Evolutionary conservation across 2,888 invertebrate species (phyloP), one percentile per base, ranked within the genome.

Genomic region (Lingula anatina): DNA sequence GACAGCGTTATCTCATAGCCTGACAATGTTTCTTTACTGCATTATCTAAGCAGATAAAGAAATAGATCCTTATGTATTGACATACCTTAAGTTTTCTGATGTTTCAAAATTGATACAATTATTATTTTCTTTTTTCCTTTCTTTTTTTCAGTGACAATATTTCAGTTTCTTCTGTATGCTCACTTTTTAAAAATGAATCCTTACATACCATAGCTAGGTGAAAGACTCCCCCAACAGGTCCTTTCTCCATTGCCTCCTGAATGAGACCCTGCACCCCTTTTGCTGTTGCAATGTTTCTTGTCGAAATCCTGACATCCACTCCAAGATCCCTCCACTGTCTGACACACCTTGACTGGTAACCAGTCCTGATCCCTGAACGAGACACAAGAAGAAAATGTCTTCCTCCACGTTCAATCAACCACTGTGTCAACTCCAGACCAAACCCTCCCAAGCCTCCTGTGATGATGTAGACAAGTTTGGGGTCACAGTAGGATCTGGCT

Each of bases 391-490:
- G 85, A 31, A 97, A 79, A 62, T 86, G 83, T 48, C 82, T 86
- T 21, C 93, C 95, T 20, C 97, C 97, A 53, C 95, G 85, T 44
- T 80, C 79, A 47, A 91, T 84, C 75, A 99, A 53, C 76, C 76
- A 76, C 47, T 73, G 66, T 18, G 68, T 63, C 59, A 99, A 80
- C 80, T 99, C 97, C 56, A 97, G 80, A 25, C 97, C 97, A 78
- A 99, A 96, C 3, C 97, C 97, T 59, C 97, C 97, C 41, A 97
- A 83, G 47, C 96, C 95, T 52, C 89, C 84, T 78, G 89, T 85
- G 23, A 83, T 77, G 36, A 83, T 68, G 67, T 81, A 82, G 5
- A 75, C 65, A 55, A 78, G 79, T 26, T 76, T 55, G 1, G 81
- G 79, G 49, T 80, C 85, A 55, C 84, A 84, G 37, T 90, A 88